Conservation (phyloP, 2,888 invertebrate genomes). For the Digitonthophagus gazella region DNA sequence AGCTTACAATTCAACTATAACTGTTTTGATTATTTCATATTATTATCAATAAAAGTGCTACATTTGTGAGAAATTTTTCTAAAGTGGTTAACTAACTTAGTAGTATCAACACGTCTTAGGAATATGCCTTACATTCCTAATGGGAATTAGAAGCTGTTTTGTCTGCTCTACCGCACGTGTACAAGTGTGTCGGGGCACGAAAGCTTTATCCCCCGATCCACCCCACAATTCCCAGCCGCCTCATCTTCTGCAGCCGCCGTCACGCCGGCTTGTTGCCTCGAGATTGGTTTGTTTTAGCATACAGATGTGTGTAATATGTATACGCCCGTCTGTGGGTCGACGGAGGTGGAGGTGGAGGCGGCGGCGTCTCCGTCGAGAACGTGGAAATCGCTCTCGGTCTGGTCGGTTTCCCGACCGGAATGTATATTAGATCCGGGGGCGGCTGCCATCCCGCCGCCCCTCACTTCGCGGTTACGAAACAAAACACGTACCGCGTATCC, state of each 20-base stretch:
- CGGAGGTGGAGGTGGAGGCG: neutral
- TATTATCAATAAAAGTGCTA: no score
- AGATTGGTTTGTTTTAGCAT: constrained; percentile 49
- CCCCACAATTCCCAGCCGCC: neutral
- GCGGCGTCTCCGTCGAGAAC: constrained; percentile 7
- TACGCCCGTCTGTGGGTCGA: constrained; percentile 35
- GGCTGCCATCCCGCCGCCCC: neutral
- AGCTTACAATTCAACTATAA: no score
- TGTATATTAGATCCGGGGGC: constrained; percentile 21
- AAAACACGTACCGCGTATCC: constrained; percentile 12
- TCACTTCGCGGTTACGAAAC: constrained; percentile 9
- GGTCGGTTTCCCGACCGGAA: constrained; percentile 39
- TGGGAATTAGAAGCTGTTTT: constrained; percentile 4
- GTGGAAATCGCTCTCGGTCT: constrained; percentile 38
- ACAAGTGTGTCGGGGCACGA: neutral
- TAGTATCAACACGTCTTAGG: neutral
- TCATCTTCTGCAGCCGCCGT: constrained; percentile 31
- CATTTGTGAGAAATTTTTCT: no score
- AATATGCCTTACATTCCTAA: constrained; percentile 1
- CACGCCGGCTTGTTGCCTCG: constrained; percentile 43
- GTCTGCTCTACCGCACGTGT: neutral
- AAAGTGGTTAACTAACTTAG: neutral
- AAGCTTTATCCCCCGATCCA: constrained; percentile 2
- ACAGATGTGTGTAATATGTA: constrained; percentile 48
- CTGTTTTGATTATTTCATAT: no score